Percentiles rank a stretch among this genome's conserved stretches.
Evolutionary conservation across 1,140 invertebrate genomes (phyloP).

Genomic region (Pseudomyrmex flavicornis): DNA sequence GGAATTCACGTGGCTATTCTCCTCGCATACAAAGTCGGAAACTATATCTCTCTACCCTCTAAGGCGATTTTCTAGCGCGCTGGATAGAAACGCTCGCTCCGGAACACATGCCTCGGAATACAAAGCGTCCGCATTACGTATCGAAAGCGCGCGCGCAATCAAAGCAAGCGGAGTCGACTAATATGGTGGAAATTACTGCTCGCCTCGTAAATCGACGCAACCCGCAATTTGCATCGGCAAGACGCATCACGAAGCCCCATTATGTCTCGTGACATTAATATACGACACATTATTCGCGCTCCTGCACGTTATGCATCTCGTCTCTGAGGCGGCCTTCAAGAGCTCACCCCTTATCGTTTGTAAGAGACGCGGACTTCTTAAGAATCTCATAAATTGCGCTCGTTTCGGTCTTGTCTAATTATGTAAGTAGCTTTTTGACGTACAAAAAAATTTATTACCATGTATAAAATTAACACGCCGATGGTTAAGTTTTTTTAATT

Average conservation of each 20-base stretch:
- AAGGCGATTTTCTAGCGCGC: constrained; percentile 61
- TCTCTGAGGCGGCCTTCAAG: background rate
- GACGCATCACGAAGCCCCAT: constrained; percentile 11
- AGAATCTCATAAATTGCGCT: background rate
- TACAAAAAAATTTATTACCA: too few species aligned
- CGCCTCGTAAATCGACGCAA: constrained; percentile 70
- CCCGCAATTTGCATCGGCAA: constrained; percentile 65
- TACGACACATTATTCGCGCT: constrained; percentile 25
- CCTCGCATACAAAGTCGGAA: background rate
- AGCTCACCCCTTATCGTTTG: background rate
- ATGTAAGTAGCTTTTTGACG: too few species aligned
- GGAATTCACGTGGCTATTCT: constrained; percentile 18
- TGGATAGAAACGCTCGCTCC: constrained; percentile 30
- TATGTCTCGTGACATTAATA: constrained; percentile 50
- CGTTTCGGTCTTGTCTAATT: too few species aligned
- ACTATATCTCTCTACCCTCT: constrained; percentile 29
- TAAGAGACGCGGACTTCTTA: background rate
- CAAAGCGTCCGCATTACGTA: constrained; percentile 16
- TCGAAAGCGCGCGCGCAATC: background rate
- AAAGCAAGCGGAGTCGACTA: background rate
- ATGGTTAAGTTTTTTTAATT: too few species aligned
- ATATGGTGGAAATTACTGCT: constrained; percentile 69
- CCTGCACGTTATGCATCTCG: constrained; percentile 4
- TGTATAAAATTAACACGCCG: too few species aligned
- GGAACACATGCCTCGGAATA: constrained; percentile 22